Conservation (phyloP, 1,140 invertebrate species). For the Coboldia fuscipes region DNA sequence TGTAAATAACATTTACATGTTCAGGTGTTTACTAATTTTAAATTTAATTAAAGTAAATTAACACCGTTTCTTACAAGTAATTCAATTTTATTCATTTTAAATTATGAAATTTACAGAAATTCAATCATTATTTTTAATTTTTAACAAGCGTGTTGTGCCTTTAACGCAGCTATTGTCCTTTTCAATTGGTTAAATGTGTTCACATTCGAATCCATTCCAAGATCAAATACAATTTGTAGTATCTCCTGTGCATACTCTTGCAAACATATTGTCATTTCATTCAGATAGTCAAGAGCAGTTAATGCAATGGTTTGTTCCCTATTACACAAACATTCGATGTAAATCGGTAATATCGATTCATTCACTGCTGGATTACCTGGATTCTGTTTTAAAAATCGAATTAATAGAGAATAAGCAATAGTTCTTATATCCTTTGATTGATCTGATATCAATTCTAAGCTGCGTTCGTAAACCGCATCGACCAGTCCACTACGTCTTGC, state of each 20-base stretch:
- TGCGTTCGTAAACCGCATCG: slow-evolving; percentile 36
- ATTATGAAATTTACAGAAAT: no score
- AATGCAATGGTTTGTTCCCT: slow-evolving; percentile 54
- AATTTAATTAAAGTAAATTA: no score
- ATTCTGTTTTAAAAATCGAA: slow-evolving; percentile 40
- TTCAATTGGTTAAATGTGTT: slow-evolving; percentile 56
- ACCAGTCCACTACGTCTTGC: slow-evolving; percentile 41
- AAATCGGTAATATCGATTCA: slow-evolving; percentile 39
- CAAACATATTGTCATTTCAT: slow-evolving; percentile 59
- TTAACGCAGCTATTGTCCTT: slow-evolving; percentile 57
- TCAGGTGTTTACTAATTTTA: no score
- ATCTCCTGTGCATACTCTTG: slow-evolving; percentile 66
- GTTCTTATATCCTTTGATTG: slow-evolving; percentile 36
- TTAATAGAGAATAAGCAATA: slow-evolving; percentile 38
- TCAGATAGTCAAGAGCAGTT: slow-evolving; percentile 57
- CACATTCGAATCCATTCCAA: slow-evolving; percentile 57
- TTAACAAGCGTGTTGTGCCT: slow-evolving; percentile 61
- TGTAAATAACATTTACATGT: no score
- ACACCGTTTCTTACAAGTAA: no score
- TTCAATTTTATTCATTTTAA: no score
- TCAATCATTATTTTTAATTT: no score
- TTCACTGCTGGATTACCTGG: slow-evolving; percentile 27
- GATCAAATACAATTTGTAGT: slow-evolving; percentile 56
- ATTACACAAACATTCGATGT: slow-evolving; percentile 59
- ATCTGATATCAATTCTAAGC: slow-evolving; percentile 35